Percentiles rank a stretch among this genome's conserved stretches.
These are phyloP conservation scores for Cantharis flavilabris DNA, from an alignment of 2,888 invertebrate genomes.

Conservation along the genomic window DNA sequence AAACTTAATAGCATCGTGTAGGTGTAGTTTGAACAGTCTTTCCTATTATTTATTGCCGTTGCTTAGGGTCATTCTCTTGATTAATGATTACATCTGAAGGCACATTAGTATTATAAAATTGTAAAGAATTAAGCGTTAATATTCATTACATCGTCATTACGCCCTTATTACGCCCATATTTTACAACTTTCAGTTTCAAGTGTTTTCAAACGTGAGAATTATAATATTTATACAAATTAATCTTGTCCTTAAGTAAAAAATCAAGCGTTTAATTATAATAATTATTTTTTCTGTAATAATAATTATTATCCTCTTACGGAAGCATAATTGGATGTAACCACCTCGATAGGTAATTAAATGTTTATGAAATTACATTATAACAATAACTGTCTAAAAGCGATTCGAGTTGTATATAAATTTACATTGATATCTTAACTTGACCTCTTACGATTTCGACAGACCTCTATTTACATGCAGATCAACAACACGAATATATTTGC, in stretches of 20 bases:
- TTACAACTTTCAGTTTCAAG: slow-evolving; percentile 2
- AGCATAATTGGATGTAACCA: background rate
- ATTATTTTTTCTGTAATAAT: background rate
- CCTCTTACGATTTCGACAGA: slow-evolving; percentile 41
- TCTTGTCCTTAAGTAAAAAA: background rate
- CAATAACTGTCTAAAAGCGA: background rate
- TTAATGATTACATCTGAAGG: slow-evolving; percentile 29
- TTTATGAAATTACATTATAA: background rate
- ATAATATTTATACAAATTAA: background rate
- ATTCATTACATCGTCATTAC: slow-evolving; percentile 17
- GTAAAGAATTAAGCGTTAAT: slow-evolving; percentile 19
- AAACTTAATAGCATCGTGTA: slow-evolving; percentile 29
- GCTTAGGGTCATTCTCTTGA: slow-evolving; percentile 28
- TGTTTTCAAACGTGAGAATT: background rate
- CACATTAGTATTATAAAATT: slow-evolving; percentile 28
- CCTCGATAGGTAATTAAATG: background rate
- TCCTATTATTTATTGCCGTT: slow-evolving; percentile 25
- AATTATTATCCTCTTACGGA: background rate
- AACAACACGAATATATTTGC: slow-evolving; percentile 44
- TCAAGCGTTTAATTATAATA: background rate
- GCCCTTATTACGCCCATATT: slow-evolving; percentile 1
- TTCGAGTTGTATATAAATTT: slow-evolving; percentile 38
- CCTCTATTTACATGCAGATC: slow-evolving; percentile 42
- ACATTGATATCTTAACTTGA: slow-evolving; percentile 40
- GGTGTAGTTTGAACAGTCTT: slow-evolving; percentile 29